A percentile compares a stretch with the other conserved stretches of the same genome.
These are phyloP conservation scores for Marronus borbonicus DNA, from an alignment of 2,888 invertebrate species.

Conservation along the genomic window DNA sequence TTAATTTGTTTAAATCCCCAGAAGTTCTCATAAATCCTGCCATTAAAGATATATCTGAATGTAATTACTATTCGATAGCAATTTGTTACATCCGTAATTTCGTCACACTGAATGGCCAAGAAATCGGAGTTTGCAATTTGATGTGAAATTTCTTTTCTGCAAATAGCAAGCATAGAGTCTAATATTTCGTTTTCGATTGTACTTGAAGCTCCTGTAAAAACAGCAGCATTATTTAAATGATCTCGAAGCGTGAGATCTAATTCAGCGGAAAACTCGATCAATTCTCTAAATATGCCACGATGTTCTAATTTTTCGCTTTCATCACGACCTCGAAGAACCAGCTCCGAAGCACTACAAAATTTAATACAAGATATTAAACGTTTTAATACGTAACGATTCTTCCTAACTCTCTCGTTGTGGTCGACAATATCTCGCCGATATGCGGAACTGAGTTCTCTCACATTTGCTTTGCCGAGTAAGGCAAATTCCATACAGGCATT, in stretches of 20 bases:
- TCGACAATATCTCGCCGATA: no score
- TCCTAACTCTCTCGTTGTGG: neutral
- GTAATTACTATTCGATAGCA: constrained; percentile 3
- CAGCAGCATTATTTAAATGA: neutral
- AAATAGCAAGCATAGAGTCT: no score
- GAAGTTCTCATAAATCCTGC: neutral
- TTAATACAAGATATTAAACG: constrained; percentile 8
- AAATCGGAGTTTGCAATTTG: neutral
- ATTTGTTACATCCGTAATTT: constrained; percentile 6
- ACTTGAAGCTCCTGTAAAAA: neutral
- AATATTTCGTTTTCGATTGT: neutral
- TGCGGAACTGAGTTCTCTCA: no score
- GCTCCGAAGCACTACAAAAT: neutral
- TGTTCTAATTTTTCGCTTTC: neutral
- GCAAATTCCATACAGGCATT: no score
- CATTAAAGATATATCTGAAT: constrained; percentile 13
- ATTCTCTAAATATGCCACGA: neutral
- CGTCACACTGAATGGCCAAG: constrained; percentile 7
- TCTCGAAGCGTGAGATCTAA: no score
- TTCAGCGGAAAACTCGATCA: no score
- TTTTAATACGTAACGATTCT: constrained; percentile 3
- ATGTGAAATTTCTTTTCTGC: no score
- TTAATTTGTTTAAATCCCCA: neutral
- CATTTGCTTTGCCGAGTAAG: no score
- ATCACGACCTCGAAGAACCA: constrained; percentile 8